These are phyloP conservation scores for Drosophila grimshawi DNA, from an alignment of 1,140 invertebrate genomes.

Conservation along the genomic window DNA sequence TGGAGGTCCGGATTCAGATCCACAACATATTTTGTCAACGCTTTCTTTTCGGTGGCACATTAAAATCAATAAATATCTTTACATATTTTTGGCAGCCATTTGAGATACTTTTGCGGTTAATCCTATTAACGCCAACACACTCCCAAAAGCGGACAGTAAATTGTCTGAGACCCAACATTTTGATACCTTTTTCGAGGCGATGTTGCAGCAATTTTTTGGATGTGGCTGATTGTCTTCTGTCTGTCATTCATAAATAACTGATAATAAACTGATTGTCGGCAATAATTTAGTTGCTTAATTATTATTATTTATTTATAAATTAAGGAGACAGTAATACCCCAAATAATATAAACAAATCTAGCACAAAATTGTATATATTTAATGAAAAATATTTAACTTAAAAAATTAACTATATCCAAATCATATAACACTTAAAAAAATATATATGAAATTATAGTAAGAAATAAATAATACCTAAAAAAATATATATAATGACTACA, in stretches of 20 bases:
- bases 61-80: conserved; percentile 58
- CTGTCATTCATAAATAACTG: not conserved
- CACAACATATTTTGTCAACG: conserved; percentile 53
- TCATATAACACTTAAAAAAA: no score
- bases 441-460: no score
- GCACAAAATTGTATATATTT: no score
- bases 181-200: not conserved
- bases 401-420: no score
- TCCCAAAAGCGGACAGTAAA: not conserved
- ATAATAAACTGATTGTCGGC: no score
- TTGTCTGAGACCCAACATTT: not conserved
- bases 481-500: no score
- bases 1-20: conserved; percentile 34
- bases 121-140: conserved; percentile 58
- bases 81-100: conserved; percentile 59
- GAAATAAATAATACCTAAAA: no score
- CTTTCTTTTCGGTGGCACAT: conserved; percentile 58
- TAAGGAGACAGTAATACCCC: no score
- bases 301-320: no score
- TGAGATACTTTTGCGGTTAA: conserved; percentile 37
- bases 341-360: no score
- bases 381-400: no score
- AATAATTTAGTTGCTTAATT: no score
- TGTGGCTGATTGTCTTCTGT: not conserved
- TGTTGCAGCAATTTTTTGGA: not conserved